A percentile compares a stretch with the other conserved stretches of the same genome.
Evolutionary conservation across 2,113 vertebrate genomes (phyloP).

Genomic region (Phaethon lepturus): DNA sequence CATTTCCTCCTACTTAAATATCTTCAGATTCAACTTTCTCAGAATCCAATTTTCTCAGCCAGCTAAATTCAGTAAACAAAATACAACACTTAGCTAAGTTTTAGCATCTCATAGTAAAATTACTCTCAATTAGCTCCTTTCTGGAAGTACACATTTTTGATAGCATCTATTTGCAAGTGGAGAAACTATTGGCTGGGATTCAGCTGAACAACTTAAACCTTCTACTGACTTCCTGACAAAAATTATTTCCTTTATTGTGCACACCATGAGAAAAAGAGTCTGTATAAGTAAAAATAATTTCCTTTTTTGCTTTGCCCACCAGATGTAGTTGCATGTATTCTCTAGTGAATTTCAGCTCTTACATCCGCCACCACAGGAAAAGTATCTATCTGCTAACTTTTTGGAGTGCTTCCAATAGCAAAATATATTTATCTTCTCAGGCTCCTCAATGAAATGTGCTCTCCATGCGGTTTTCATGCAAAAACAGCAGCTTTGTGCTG

Average conservation of each 20-base stretch:
- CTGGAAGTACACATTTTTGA: slow-evolving; percentile 4
- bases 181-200: slow-evolving; percentile 21
- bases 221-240: slow-evolving; percentile 12
- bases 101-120: slow-evolving; percentile 14
- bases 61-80: slow-evolving; percentile 20
- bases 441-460: not conserved
- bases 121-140: slow-evolving; percentile 30
- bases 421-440: slow-evolving; percentile 22
- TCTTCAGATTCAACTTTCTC: not conserved
- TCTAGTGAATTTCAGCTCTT: slow-evolving; percentile 6
- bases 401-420: slow-evolving; percentile 4
- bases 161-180: not conserved
- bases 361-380: not conserved
- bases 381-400: not conserved
- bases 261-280: not conserved
- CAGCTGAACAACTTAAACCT: slow-evolving; percentile 11
- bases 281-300: slow-evolving; percentile 10
- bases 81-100: not conserved
- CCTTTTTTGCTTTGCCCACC: not conserved
- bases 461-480: not conserved
- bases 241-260: not conserved
- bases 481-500: not conserved
- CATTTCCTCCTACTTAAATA: not conserved
- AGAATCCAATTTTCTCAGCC: not conserved
- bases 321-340: slow-evolving; percentile 32